These are phyloP conservation scores for Pogoniulus pusillus DNA, from an alignment of 2,797 vertebrate species.

Conservation along the genomic window DNA sequence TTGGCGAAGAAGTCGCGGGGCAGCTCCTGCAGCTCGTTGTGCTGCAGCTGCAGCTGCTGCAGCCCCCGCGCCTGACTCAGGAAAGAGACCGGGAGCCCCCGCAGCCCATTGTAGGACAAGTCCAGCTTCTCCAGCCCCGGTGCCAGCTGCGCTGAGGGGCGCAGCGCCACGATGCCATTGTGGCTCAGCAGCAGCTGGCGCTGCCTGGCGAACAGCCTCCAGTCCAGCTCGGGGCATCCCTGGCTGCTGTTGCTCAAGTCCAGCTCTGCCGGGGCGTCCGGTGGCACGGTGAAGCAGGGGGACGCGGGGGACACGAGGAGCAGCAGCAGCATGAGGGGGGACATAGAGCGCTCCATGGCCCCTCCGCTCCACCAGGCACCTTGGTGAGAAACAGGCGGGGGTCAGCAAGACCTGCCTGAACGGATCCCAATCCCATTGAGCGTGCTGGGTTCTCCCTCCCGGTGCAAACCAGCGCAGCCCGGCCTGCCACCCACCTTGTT, in stretches of 20 bases:
- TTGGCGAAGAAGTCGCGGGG: background rate
- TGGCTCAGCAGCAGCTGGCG: background rate
- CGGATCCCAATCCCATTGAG: rapidly evolving
- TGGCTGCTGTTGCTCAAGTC: background rate
- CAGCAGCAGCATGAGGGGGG: background rate
- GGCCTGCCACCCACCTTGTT: rapidly evolving
- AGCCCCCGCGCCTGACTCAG: background rate
- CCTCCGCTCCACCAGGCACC: background rate
- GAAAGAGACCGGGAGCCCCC: background rate
- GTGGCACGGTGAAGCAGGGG: background rate
- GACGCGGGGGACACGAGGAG: background rate
- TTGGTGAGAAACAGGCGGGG: background rate
- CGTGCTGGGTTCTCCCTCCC: background rate
- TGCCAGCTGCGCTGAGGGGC: background rate
- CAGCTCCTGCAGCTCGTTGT: conserved; percentile 30
- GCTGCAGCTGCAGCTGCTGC: background rate
- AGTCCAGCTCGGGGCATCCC: background rate
- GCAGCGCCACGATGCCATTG: background rate
- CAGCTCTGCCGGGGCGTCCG: rapidly evolving
- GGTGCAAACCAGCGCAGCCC: background rate
- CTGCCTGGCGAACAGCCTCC: background rate
- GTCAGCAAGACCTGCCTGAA: background rate
- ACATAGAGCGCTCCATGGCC: background rate
- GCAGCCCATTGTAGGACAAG: conserved; percentile 10
- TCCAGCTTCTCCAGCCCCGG: background rate